Evolutionary conservation across 2,113 vertebrate species (phyloP).

Genomic region (Cyanocitta stelleri): DNA sequence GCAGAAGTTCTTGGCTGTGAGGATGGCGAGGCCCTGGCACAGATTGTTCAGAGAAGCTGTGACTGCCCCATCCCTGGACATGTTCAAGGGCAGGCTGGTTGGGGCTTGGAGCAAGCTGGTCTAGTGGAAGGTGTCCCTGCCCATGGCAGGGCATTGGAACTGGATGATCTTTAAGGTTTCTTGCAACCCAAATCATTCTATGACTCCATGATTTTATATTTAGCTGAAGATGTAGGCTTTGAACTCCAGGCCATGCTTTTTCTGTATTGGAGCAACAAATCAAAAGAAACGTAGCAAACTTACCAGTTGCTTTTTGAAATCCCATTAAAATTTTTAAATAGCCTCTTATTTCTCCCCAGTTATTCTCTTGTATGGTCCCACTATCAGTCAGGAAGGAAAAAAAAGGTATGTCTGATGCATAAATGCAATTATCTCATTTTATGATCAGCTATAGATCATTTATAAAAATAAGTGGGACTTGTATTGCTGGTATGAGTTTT

Average conservation of each 20-base stretch:
- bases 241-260: background rate
- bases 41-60: background rate
- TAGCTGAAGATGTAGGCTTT: background rate
- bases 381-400: background rate
- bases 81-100: background rate
- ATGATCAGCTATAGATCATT: background rate
- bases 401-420: background rate
- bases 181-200: background rate
- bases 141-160: background rate
- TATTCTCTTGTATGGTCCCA: background rate
- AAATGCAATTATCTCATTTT: background rate
- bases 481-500: background rate
- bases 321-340: background rate
- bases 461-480: background rate
- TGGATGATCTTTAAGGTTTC: background rate
- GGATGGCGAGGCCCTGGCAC: background rate
- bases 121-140: background rate
- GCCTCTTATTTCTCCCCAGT: background rate
- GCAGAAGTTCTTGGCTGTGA: background rate
- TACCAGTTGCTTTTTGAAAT: background rate
- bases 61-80: background rate
- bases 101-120: background rate
- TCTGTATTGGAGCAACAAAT: background rate
- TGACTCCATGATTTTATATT: background rate
- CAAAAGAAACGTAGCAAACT: background rate